A percentile compares a stretch with the other conserved stretches of the same genome.
Evolutionary conservation across 2,797 vertebrate genomes (phyloP).

Genomic region (Amazona ochrocephala): DNA sequence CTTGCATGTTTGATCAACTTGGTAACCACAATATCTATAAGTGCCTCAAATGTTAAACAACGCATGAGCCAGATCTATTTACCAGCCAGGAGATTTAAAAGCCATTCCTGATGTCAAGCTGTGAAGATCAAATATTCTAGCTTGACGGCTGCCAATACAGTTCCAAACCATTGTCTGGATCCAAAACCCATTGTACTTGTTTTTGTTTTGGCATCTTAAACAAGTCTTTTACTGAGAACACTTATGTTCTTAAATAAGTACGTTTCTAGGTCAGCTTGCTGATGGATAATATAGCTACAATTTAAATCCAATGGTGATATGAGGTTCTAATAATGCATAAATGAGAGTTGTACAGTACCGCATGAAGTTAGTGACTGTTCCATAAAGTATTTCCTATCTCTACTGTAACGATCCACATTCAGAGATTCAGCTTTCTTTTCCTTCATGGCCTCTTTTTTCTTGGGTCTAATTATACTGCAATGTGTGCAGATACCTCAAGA

Average conservation of each 20-base stretch:
- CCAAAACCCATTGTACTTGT: conserved; percentile 71
- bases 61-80: conserved; percentile 66
- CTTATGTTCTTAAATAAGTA: conserved; percentile 71
- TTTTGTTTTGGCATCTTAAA: conserved; percentile 68
- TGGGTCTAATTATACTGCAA: background rate
- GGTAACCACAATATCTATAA: conserved; percentile 66
- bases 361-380: background rate
- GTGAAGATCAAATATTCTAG: conserved; percentile 75
- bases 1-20: conserved; percentile 49
- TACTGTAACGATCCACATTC: background rate
- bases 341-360: background rate
- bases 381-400: background rate
- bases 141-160: conserved; percentile 59
- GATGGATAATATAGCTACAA: conserved; percentile 16
- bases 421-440: background rate
- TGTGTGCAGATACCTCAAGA: background rate
- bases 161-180: conserved; percentile 72
- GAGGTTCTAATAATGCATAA: conserved; percentile 17
- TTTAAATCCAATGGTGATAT: conserved; percentile 26
- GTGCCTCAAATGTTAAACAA: conserved; percentile 57
- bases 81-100: conserved; percentile 74
- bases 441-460: background rate
- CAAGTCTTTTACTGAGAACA: conserved; percentile 58
- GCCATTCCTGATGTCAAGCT: conserved; percentile 76
- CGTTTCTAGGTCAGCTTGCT: conserved; percentile 68